A percentile compares a stretch with the other conserved stretches of the same genome.
phyloP scores from a whole-genome alignment of 2,797 vertebrate species.

The Tarsius wallacei region DNA sequence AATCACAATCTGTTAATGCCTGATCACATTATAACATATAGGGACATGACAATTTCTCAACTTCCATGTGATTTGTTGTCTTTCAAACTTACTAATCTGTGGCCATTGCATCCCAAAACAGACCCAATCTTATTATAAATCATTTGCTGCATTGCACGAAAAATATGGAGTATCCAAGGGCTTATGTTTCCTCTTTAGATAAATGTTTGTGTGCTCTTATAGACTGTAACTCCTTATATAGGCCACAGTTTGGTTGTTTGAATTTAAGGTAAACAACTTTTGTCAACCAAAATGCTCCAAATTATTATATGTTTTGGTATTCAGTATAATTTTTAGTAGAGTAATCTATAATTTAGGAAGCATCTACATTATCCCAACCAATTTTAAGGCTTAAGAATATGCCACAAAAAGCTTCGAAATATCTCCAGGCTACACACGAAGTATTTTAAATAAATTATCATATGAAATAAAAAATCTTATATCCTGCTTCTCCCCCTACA shows the following conservation, averaged over 20 bases:
- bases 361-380: not conserved
- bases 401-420: not conserved
- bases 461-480: not conserved
- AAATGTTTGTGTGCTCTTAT: not conserved
- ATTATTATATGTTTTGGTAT: constrained; percentile 20
- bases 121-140: not conserved
- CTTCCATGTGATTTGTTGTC: not conserved
- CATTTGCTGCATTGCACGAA: not conserved
- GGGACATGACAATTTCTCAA: not conserved
- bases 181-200: not conserved
- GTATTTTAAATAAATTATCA: constrained; percentile 33
- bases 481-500: not conserved
- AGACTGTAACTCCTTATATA: not conserved
- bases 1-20: not conserved
- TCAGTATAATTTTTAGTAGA: constrained; percentile 23
- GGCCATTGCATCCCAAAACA: not conserved
- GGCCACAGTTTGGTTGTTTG: not conserved
- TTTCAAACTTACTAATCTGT: not conserved
- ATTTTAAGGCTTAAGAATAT: constrained; percentile 47
- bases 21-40: not conserved
- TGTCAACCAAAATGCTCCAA: not conserved
- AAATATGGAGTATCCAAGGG: not conserved
- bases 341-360: constrained; percentile 28
- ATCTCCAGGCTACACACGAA: constrained; percentile 1
- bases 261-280: constrained; percentile 8